Conservation (phyloP, 2,888 invertebrate genomes). For the Tetragonula carbonaria region DNA sequence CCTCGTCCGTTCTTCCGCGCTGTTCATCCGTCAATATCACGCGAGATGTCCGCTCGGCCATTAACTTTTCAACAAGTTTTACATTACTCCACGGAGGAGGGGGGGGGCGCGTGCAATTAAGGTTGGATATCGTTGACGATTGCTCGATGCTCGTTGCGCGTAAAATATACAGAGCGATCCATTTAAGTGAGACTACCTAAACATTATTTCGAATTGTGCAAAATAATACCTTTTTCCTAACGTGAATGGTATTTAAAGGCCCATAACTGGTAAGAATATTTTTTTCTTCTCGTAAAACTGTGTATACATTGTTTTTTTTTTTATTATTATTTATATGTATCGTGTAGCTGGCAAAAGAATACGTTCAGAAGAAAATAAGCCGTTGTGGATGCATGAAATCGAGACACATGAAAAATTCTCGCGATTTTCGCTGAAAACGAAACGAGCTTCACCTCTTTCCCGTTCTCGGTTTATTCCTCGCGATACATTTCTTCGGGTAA, state of each 20-base stretch:
- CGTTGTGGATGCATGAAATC: background rate
- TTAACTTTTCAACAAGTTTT: background rate
- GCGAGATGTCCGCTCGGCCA: no score
- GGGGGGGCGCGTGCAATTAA: conserved; percentile 12
- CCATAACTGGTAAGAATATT: no score
- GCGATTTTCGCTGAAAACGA: conserved; percentile 29
- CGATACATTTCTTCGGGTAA: conserved; percentile 20
- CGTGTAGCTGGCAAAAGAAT: no score
- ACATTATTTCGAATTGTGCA: no score
- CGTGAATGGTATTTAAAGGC: no score
- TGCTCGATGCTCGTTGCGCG: conserved; percentile 14
- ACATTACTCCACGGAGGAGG: background rate
- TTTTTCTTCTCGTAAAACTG: conserved; percentile 18
- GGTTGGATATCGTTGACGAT: conserved; percentile 17
- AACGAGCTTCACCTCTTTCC: conserved; percentile 2
- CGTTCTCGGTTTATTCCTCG: background rate
- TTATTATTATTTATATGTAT: no score
- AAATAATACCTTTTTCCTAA: no score
- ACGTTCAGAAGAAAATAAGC: no score
- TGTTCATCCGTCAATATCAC: background rate
- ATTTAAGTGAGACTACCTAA: no score
- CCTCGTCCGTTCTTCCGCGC: no score
- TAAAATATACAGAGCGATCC: background rate
- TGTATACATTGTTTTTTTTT: no score
- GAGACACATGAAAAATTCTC: conserved; percentile 36